These are phyloP conservation scores for Sebastes vulpes DNA, from an alignment of 2,797 vertebrate species.

Conservation along the genomic window DNA sequence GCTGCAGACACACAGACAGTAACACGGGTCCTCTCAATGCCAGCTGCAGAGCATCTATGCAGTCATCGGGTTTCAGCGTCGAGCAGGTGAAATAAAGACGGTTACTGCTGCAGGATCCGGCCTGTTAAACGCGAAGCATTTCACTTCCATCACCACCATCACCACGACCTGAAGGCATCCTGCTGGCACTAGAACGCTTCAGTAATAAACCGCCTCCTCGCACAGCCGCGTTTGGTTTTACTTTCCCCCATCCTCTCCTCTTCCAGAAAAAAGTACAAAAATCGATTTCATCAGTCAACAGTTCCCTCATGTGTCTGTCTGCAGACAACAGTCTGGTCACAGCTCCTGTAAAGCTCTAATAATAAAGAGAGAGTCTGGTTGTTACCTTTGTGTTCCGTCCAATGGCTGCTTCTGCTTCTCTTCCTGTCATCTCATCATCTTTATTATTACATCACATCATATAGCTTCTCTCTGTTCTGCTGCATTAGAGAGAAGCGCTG, in stretches of 20 bases:
- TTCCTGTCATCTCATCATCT: neutral
- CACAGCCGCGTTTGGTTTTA: neutral
- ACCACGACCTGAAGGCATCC: neutral
- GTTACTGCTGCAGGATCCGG: conserved; percentile 7
- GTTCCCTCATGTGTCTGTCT: neutral
- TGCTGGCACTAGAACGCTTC: neutral
- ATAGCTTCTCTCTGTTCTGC: neutral
- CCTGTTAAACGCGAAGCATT: neutral
- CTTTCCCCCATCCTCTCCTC: neutral
- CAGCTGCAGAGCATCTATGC: neutral
- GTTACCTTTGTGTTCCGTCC: neutral
- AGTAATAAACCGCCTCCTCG: neutral
- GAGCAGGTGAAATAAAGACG: neutral
- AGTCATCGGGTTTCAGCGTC: neutral
- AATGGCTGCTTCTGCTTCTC: neutral
- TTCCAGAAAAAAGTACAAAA: neutral
- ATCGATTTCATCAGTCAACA: neutral
- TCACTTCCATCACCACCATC: conserved; percentile 20
- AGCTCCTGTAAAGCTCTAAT: neutral
- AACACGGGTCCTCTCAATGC: neutral
- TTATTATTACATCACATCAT: no score
- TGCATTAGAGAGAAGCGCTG: neutral
- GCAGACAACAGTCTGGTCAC: neutral
- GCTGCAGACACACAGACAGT: neutral
- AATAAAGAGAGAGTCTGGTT: neutral